Percentiles rank a stretch among this genome's conserved stretches.
These are phyloP conservation scores for Channa argus DNA, from an alignment of 2,113 vertebrate species.

Conservation along the genomic window DNA sequence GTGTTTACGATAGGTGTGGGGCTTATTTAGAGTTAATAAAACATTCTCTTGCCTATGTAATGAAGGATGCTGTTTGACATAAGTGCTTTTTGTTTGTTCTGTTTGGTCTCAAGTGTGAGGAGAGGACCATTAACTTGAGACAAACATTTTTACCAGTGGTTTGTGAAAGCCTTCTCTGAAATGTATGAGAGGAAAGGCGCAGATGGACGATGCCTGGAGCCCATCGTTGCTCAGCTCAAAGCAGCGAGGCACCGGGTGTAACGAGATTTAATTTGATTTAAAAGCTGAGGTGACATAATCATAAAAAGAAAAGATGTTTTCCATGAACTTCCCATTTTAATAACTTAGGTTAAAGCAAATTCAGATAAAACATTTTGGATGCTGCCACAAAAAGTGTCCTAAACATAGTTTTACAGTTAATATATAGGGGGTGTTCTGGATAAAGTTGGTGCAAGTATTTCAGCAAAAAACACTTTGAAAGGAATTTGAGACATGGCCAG, in stretches of 20 bases:
- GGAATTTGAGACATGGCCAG: neutral
- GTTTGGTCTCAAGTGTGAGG: conserved; percentile 81
- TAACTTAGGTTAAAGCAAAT: neutral
- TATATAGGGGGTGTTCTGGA: neutral
- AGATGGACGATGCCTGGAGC: conserved; percentile 11
- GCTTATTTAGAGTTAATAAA: conserved; percentile 83
- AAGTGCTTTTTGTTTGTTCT: conserved; percentile 85
- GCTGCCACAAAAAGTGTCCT: neutral
- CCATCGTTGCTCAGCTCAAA: conserved; percentile 15
- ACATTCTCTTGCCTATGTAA: conserved; percentile 80
- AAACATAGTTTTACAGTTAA: neutral
- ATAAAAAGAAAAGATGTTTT: neutral
- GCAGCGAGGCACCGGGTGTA: neutral
- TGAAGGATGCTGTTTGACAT: conserved; percentile 79
- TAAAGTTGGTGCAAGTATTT: no score
- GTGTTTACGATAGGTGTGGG: conserved; percentile 83
- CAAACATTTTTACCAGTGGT: conserved; percentile 83
- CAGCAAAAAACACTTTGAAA: no score
- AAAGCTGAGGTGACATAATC: neutral
- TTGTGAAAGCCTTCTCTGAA: conserved; percentile 81
- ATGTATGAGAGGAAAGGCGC: conserved; percentile 47
- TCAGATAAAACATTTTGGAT: neutral
- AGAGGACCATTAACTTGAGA: conserved; percentile 82
- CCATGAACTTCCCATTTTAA: neutral
- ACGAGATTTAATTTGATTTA: neutral